Evolutionary conservation across 2,888 invertebrate species (phyloP), one percentile per base, ranked within the genome.

Genomic region (Invenusta paracnida): DNA sequence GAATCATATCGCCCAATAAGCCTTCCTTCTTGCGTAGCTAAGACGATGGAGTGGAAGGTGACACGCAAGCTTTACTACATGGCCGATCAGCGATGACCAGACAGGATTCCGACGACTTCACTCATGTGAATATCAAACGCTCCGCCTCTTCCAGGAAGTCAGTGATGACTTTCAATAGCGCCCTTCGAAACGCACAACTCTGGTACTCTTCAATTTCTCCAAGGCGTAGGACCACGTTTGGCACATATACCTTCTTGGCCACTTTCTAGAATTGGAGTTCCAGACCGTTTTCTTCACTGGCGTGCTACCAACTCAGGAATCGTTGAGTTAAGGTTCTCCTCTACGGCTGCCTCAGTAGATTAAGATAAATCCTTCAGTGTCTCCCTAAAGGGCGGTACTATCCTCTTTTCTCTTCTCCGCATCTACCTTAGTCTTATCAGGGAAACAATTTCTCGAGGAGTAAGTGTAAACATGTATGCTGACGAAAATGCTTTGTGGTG

Each of bases 171-270:
- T 82, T 17, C 82, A 82, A 30, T 1, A 5, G 5, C 30, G 30
- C 27, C 23, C 82, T 2, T 13, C 23, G 2, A 17, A 82, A 17
- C 23, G 29, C 17, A 82, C 29, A 2, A 29, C 28, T 17, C n/a
- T 82, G 82, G 23, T 30, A 5, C 82, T 82, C 17, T 29, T 82
- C 11, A 29, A 82, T 23, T 82, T 25, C 2, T 27, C 82, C 11
- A 82, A 82, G 82, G 82, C 82, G 25, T 82, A 82, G 25, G 82
- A 82, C 27, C 82, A 29, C 82, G 23, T 82, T 5, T 27, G 82
- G 82, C 29, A 27, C 5, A 29, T 23, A 1, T 1, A 82, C 2
- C 30, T 82, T 2, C 82, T 82, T 23, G 82, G 29, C 82, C n/a
- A 30, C 2, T 29, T 82, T 17, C 27, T 13, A 11, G 82, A 82